Base-by-base conservation (phyloP, 1,140 invertebrate species). In the Drosophila chauvacae region DNA sequence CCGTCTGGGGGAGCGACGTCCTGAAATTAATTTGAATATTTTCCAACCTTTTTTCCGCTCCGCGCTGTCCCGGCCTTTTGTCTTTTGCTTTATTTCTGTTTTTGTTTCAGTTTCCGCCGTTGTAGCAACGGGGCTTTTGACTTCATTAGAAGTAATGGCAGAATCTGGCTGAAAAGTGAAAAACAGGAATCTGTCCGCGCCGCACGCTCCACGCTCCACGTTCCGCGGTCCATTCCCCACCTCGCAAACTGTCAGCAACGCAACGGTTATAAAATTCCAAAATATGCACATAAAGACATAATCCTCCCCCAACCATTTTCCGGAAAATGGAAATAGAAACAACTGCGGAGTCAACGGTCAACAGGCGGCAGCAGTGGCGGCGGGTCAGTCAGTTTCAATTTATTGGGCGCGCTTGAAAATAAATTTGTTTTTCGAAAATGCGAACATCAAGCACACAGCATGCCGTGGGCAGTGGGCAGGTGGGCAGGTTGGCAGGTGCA, bases 21-120 rank as follows among this genome's bases (percentile, higher is more conserved):
- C 69, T 79, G 75, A 85, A 88, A 90, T 90, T 88, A 88, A 88
- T 90, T 88, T 88, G 65, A 90, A 85, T 72, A 90, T 90, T 88
- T 86, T 66, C 64, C 69, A 74, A 77, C 68, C 61, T 77, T 81
- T 80, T 47, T 18, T 1, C 28, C 45, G 55, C 33, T 3, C 47
- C 48, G 33, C 64, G 50, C 35, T 78, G 11, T 33, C 59, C 26
- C 35, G 20, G 33, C 33, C 42, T 53, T 72, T 72, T 78, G 76
- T 78, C 69, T 42, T 33, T 50, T 37, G 28, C 59, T 44, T 64
- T 64, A 61, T 68, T 68, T 68, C 37, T 23, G 51, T 50, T 72
- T 58, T 72, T 70, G 66, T 68, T 51, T 68, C 66, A 37, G 62
- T 75, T 72, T 68, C 55, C 45, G 72, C 45, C 44, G n/a, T 55